Evolutionary conservation across 2,888 invertebrate genomes (phyloP).

Genomic region (Pseudococcus jackbeardsleyi): DNA sequence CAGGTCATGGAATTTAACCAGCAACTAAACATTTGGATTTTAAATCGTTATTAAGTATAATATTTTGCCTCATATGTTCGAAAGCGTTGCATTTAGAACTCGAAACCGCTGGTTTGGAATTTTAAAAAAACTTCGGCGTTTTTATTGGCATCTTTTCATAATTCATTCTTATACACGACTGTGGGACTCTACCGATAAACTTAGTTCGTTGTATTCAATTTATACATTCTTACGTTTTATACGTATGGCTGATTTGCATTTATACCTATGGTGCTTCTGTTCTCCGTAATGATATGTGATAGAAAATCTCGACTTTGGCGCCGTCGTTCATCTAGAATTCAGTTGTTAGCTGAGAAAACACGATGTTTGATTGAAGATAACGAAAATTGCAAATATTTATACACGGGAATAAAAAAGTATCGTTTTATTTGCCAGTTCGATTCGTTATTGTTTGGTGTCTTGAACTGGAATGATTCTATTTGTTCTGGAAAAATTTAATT

Average conservation of each 20-base stretch:
- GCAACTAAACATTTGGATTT: background rate
- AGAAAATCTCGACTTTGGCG: background rate
- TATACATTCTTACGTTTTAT: background rate
- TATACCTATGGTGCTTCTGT: background rate
- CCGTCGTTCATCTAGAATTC: background rate
- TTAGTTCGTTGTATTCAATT: background rate
- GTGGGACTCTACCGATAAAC: background rate
- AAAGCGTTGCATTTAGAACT: background rate
- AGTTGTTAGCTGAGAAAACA: background rate
- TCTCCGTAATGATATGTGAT: background rate
- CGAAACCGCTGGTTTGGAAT: background rate
- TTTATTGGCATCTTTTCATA: constrained; percentile 3
- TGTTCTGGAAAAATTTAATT: background rate
- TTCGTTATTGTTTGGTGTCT: background rate
- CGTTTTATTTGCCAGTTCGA: background rate
- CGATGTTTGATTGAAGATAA: background rate
- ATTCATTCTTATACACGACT: background rate
- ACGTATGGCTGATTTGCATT: background rate
- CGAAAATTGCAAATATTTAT: constrained; percentile 23
- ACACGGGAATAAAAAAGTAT: background rate
- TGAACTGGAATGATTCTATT: constrained; percentile 1
- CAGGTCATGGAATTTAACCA: constrained; percentile 15
- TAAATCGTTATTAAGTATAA: background rate
- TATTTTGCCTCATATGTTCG: background rate
- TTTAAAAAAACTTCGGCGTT: background rate